Evolutionary conservation across 2,888 invertebrate species (phyloP).

Genomic region (Epinotia bilunana): DNA sequence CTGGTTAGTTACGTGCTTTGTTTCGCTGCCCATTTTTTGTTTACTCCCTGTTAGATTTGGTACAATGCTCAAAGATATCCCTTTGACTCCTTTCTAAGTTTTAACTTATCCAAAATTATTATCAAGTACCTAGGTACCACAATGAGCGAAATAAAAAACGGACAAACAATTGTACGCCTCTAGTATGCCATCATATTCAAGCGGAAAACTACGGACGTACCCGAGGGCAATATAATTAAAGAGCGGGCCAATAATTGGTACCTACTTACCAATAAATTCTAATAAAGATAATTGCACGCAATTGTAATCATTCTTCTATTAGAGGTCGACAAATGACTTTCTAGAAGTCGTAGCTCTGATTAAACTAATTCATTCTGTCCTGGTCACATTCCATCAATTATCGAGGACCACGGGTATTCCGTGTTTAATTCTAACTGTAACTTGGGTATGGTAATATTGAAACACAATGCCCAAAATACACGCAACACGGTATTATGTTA

Average conservation of each 20-base stretch:
- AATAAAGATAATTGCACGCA: conserved; percentile 2
- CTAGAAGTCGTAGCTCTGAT: neutral
- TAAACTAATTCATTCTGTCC: neutral
- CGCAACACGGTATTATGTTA: too few species aligned
- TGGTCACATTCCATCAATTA: neutral
- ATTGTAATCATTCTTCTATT: neutral
- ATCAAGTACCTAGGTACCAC: neutral
- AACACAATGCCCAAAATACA: too few species aligned
- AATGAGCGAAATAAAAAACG: neutral
- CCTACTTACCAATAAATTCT: neutral
- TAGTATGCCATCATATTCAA: too few species aligned
- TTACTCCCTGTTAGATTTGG: too few species aligned
- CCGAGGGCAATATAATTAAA: neutral
- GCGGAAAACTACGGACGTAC: neutral
- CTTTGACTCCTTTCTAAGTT: too few species aligned
- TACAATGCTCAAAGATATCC: too few species aligned
- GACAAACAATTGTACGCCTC: neutral
- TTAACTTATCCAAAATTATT: neutral
- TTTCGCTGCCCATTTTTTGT: too few species aligned
- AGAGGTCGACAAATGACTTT: neutral
- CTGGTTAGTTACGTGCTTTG: too few species aligned
- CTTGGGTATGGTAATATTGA: too few species aligned
- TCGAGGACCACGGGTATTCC: neutral
- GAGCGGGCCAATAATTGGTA: conserved; percentile 1
- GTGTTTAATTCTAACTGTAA: too few species aligned